Base-by-base conservation (phyloP, 53 echinoderm and acorn worm genomes). In the Henricia sp. region DNA sequence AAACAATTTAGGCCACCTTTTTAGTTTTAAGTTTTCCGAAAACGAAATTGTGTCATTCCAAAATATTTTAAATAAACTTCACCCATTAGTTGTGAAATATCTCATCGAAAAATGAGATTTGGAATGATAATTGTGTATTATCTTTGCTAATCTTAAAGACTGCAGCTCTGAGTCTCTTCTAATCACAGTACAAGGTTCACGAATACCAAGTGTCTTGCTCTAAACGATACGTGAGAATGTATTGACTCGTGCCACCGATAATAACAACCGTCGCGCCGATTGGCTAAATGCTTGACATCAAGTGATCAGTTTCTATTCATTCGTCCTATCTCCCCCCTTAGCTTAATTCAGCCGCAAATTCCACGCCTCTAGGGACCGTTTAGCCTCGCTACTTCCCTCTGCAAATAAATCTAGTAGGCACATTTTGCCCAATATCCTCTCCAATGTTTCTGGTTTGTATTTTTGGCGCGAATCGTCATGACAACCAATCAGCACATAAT, bases 391-490 rank as follows among this genome's bases (percentile, higher is more conserved):
- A 4, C 70, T 70, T 70, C 70, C 70, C 37, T 70, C 28, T 37
- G 70, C 43, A 70, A 70, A 70, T 70, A 70, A 70, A 70, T 46
- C 8, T 21, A 70, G 5, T 19, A 19, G 46, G 70, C 44, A 70
- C 70, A 43, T 6, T 70, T 70, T 70, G 20, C 17, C 46, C 6
- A 25, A 10, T 67, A 0, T 24, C 39, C 39, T 67, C 67, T n/a
- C 37, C n/a, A 23, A 36, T 8, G 8, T 68, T 17, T 36, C 21
- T 68, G 23, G 23, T 24, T 37, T 44, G 23, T 38, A 19, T 59
- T 57, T 57, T 57, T 76, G 19, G 29, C 42, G 39, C 42, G 33
- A n/a, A n/a, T 80, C 63, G 0, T 65, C 78, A 21, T 41, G 65
- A 24, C 65, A 78, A 63, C 65, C 46, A 21, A 50, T 70, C 44